Conservation (phyloP, 2,888 invertebrate genomes). For the Cephus pygmeus region DNA sequence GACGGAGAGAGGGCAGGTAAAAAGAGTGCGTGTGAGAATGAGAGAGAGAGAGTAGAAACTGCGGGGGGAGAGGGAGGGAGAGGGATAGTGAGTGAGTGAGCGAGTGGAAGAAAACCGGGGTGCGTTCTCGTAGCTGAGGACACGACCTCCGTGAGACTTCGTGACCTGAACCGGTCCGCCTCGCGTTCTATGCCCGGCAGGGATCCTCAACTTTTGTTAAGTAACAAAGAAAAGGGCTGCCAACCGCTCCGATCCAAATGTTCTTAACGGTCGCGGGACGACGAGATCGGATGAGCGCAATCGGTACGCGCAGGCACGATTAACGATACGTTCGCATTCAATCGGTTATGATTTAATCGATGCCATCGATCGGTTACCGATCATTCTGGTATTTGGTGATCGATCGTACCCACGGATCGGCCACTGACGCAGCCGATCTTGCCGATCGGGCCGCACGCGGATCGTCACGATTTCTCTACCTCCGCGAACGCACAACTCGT, state of each 20-base stretch:
- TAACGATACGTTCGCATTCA: neutral
- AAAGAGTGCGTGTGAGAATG: neutral
- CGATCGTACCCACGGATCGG: neutral
- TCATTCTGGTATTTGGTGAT: neutral
- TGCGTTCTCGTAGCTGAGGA: slow-evolving; percentile 43
- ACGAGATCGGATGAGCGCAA: neutral
- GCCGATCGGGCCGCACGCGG: neutral
- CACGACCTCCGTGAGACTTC: slow-evolving; percentile 50
- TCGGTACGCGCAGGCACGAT: neutral
- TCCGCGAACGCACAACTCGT: no score
- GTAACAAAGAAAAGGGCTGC: neutral
- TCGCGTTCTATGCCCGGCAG: slow-evolving; percentile 53
- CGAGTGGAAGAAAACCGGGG: slow-evolving; percentile 27
- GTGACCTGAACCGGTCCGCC: slow-evolving; percentile 64
- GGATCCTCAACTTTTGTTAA: slow-evolving; percentile 53
- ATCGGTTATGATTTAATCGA: neutral
- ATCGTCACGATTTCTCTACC: neutral
- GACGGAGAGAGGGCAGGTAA: neutral
- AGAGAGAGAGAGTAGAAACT: neutral
- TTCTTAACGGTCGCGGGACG: neutral
- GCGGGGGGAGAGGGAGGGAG: neutral
- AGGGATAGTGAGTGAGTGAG: neutral
- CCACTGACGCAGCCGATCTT: neutral
- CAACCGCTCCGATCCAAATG: neutral
- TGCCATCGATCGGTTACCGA: neutral